Evolutionary conservation across 2,888 invertebrate genomes (phyloP).

Genomic region (Dryococelus australis): DNA sequence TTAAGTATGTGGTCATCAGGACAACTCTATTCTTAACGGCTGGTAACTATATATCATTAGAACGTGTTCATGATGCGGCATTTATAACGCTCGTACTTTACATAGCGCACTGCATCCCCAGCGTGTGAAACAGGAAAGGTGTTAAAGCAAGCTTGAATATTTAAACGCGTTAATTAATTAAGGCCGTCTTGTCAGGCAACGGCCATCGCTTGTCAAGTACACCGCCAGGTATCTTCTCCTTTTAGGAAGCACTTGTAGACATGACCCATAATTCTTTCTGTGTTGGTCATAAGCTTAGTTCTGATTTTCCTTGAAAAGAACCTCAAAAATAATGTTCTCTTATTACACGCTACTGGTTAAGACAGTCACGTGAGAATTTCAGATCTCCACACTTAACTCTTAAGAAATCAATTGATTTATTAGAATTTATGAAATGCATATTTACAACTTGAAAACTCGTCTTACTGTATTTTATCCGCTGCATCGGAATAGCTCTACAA

Average conservation of each 20-base stretch:
- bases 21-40: slow-evolving; percentile 16
- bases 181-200: neutral
- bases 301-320: neutral
- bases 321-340: too few species aligned
- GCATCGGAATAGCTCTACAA: too few species aligned
- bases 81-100: neutral
- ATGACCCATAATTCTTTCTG: too few species aligned
- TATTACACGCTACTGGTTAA: too few species aligned
- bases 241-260: neutral
- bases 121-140: neutral
- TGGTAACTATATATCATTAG: slow-evolving; percentile 9
- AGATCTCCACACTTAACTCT: too few species aligned
- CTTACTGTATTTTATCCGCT: too few species aligned
- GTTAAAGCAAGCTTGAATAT: neutral
- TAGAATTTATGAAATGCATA: too few species aligned
- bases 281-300: neutral
- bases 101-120: neutral
- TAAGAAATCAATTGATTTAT: too few species aligned
- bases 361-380: too few species aligned
- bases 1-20: slow-evolving; percentile 8
- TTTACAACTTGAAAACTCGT: too few species aligned
- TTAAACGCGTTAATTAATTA: neutral
- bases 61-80: slow-evolving; percentile 7
- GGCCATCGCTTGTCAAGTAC: neutral
- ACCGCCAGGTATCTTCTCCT: neutral